These are phyloP conservation scores for Drosophila longiperda DNA, from an alignment of 2,888 invertebrate species.

Conservation along the genomic window DNA sequence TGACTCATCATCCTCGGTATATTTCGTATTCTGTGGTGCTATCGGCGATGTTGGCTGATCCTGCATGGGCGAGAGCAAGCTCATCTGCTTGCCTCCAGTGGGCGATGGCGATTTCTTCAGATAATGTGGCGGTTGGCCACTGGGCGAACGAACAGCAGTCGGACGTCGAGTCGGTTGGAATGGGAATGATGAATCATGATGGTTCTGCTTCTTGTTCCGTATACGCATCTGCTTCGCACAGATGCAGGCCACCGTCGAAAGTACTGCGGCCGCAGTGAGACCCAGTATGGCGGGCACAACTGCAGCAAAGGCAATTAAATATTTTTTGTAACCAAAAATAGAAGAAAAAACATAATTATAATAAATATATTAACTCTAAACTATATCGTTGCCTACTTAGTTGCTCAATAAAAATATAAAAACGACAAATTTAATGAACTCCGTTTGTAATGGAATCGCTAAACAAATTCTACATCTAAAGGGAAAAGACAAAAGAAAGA, in stretches of 20 bases:
- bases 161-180: conserved; percentile 85
- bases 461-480: not conserved
- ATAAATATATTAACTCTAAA: not conserved
- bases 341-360: not conserved
- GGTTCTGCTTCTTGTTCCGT: conserved; percentile 83
- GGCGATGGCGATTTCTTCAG: conserved; percentile 97
- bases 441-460: too few species aligned
- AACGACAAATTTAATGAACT: not conserved
- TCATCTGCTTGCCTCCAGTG: conserved; percentile 86
- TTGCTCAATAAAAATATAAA: not conserved
- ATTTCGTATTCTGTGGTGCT: conserved; percentile 81
- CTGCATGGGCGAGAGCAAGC: conserved; percentile 82
- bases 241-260: conserved; percentile 84
- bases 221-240: conserved; percentile 83
- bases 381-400: not conserved
- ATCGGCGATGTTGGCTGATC: conserved; percentile 83
- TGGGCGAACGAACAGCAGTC: conserved; percentile 92
- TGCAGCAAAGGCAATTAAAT: conserved; percentile 35
- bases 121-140: conserved; percentile 91
- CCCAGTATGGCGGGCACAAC: conserved; percentile 85
- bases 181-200: conserved; percentile 84
- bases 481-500: not conserved
- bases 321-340: not conserved
- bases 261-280: conserved; percentile 83
- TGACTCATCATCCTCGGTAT: conserved; percentile 84